Evolutionary conservation across 2,113 vertebrate genomes (phyloP), one percentile per base, ranked within the genome.

Genomic region (Phaethon lepturus): DNA sequence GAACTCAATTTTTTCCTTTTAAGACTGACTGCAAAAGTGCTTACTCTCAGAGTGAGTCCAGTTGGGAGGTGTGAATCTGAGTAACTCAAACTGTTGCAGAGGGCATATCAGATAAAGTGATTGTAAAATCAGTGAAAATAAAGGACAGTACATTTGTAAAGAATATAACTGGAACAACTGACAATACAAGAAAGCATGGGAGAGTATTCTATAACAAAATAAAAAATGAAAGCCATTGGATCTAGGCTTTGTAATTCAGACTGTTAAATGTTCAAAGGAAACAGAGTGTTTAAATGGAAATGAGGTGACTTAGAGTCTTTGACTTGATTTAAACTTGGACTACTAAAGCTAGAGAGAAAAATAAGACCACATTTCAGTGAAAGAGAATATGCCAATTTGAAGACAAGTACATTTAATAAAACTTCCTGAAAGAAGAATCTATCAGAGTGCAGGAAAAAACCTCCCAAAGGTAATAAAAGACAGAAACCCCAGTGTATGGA

Each of bases 231-330:
- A 93, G 35, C 25, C 16, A 23, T 74, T 93, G 35, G 38, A 80
- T 90, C 88, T 55, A 73, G 86, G 11, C 86, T 97, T 97, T 91
- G 87, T 94, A 95, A 88, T 96, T 77, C 80, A 89, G 53, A 45
- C 67, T 97, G 77, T 88, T 93, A 97, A 94, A 89, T 74, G 67
- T 97, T 96, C 74, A 97, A 92, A 69, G 82, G 88, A 96, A 97
- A 93, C 59, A 68, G 75, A 60, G 42, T 73, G 55, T 92, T 92
- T 92, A 97, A 96, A 88, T 95, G 88, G 78, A 92, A 97, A 86
- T 95, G 91, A 88, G 67, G 49, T 96, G 88, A 82, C 82, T 94
- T 66, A 69, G 50, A 95, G 77, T 74, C 69, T 93, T 86, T 92
- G 79, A 79, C 86, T 97, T 96, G 63, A 95, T 87, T 96, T 97